Evolutionary conservation across 1,140 invertebrate genomes (phyloP).

Genomic region (Lepeophtheirus salmonis): DNA sequence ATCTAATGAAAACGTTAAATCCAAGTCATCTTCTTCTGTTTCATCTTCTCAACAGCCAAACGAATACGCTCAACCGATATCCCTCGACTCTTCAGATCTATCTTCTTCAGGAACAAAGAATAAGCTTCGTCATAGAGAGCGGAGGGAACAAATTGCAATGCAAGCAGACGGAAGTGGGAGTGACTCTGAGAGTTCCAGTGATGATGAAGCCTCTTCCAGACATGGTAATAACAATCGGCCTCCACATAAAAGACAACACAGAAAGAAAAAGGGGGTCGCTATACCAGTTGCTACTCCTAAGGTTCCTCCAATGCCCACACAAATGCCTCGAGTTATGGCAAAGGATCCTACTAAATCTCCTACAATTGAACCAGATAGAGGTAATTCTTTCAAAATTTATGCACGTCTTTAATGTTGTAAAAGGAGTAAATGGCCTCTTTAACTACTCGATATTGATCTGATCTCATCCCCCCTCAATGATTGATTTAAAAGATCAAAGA

Average conservation of each 20-base stretch:
- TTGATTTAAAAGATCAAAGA: no score
- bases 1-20: constrained; percentile 2
- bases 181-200: constrained; percentile 45
- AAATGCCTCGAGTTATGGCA: not conserved
- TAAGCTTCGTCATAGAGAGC: constrained; percentile 6
- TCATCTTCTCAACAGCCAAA: not conserved
- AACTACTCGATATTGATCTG: no score
- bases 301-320: constrained; percentile 39
- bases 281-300: constrained; percentile 66
- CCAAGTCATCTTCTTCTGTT: not conserved
- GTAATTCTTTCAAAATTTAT: no score
- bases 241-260: constrained; percentile 51
- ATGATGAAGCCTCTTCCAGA: constrained; percentile 30
- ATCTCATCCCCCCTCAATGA: no score
- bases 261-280: constrained; percentile 51
- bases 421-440: no score
- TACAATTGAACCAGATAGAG: constrained; percentile 24
- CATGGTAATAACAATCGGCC: constrained; percentile 44
- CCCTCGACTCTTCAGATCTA: not conserved
- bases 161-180: constrained; percentile 32
- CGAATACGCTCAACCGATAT: constrained; percentile 13
- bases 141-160: constrained; percentile 5
- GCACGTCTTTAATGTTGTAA: no score
- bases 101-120: constrained; percentile 29
- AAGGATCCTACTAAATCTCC: constrained; percentile 5